phyloP scores from a whole-genome alignment of 2,888 invertebrate genomes.

The Lithophane semibrunnea region DNA sequence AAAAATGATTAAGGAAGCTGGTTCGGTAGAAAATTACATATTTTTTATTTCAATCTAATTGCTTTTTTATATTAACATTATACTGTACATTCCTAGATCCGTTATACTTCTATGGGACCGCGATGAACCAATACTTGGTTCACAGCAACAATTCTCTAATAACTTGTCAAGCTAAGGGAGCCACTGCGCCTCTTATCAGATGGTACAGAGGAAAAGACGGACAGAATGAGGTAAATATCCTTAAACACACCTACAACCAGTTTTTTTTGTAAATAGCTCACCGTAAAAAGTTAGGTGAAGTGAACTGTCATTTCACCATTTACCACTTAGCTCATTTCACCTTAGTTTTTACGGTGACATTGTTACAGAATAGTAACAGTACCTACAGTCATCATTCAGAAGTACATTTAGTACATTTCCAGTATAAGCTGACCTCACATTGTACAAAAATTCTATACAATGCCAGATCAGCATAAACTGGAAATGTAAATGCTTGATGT shows the following conservation, averaged over 20 bases:
- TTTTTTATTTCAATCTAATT: not conserved
- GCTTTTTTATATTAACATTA: not conserved
- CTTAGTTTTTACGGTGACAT: not conserved
- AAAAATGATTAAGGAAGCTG: not conserved
- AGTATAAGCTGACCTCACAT: no score
- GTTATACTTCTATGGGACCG: slow-evolving; percentile 74
- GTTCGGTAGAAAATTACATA: not conserved
- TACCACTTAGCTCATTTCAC: not conserved
- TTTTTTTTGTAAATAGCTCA: not conserved
- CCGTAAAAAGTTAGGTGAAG: no score
- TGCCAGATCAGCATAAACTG: no score
- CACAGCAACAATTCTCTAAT: slow-evolving; percentile 75
- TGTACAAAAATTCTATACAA: no score
- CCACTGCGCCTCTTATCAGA: slow-evolving; percentile 71
- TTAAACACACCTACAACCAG: not conserved
- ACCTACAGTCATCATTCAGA: not conserved
- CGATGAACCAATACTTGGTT: slow-evolving; percentile 73
- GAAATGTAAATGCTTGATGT: no score
- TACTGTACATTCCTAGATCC: slow-evolving; percentile 72
- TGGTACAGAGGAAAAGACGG: slow-evolving; percentile 78
- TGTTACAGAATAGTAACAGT: not conserved
- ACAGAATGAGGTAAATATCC: slow-evolving; percentile 55
- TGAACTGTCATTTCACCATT: no score
- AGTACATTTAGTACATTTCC: no score
- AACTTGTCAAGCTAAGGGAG: slow-evolving; percentile 78